Conservation (phyloP, 1,140 invertebrate genomes). For the Drosophila repleta region DNA sequence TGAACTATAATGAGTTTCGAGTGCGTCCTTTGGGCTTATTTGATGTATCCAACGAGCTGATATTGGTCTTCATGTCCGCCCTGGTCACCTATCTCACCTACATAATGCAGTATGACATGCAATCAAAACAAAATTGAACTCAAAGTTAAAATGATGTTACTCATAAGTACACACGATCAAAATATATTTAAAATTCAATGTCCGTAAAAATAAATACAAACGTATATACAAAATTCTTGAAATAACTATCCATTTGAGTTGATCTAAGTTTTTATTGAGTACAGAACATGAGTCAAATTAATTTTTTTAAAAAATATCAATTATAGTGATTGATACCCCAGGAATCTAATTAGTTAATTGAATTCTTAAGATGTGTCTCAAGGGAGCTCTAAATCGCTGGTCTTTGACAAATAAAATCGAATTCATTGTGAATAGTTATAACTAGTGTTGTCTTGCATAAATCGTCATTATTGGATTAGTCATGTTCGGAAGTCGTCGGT, state of each 20-base stretch:
- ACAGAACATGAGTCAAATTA: too few species aligned
- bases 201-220: too few species aligned
- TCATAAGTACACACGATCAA: too few species aligned
- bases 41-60: conserved; percentile 66
- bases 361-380: neutral
- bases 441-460: neutral
- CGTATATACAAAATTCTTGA: too few species aligned
- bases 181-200: too few species aligned
- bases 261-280: too few species aligned
- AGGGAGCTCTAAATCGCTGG: neutral
- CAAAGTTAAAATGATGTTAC: conserved; percentile 5
- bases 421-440: neutral
- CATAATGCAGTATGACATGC: conserved; percentile 57
- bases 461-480: conserved; percentile 11
- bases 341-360: conserved; percentile 1
- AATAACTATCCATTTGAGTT: too few species aligned
- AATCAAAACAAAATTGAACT: conserved; percentile 17
- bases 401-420: neutral
- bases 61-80: conserved; percentile 58
- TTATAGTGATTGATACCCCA: too few species aligned
- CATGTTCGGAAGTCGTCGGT: conserved; percentile 31
- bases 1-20: conserved; percentile 59
- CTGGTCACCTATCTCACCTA: conserved; percentile 67
- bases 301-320: too few species aligned
- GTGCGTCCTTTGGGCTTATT: conserved; percentile 60